Base-by-base conservation (phyloP, 2,113 vertebrate species). In the Condylura cristata region DNA sequence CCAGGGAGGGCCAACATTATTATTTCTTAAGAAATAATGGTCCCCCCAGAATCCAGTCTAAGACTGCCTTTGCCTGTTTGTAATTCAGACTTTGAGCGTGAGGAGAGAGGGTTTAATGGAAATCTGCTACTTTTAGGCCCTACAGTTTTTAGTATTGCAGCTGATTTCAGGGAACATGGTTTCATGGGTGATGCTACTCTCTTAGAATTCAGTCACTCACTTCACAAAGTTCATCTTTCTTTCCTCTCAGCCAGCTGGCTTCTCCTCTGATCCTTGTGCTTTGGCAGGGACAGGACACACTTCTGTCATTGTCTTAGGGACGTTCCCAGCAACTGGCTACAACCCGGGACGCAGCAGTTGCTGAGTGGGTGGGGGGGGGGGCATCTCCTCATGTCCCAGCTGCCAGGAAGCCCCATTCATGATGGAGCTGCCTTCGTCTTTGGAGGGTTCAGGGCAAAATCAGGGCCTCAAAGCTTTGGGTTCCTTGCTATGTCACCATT, bases 381-480 rank as follows among this genome's bases (percentile, higher is more conserved):
- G 0, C 4, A 30, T 30, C 16, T 48, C 32, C 63, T 48, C 51
- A 0, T 3, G 13, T 13, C 56, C 51, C 34, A 0, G 37, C 17
- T 1, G 74, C 84, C 22, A 3, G 20, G 0, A 32, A 4, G 22
- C 13, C 3, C 11, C 0, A 0, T 14, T 11, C 1, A 2, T 1
- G n/a, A 51, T 0, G 46, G 32, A 7, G 6, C 4, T 26, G 34
- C n/a, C 22, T 56, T 10, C 74, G 7, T 58, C 74, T 48, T 8
- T 20, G 3, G 20, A 22, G 66, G 48, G 14, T 1, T 24, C 61
- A 11, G 53, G 8, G 76, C 44, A 61, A 41, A 46, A 22, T 8
- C 8, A 4, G 90, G 66, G 81, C 41, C 58, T 78, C 24, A 10
- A 60, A 22, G 20, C 26, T 2, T n/a, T 5, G n/a, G 3, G 26